Evolutionary conservation across 2,888 invertebrate species (phyloP).

Genomic region (Hemicrepidius hirtus): DNA sequence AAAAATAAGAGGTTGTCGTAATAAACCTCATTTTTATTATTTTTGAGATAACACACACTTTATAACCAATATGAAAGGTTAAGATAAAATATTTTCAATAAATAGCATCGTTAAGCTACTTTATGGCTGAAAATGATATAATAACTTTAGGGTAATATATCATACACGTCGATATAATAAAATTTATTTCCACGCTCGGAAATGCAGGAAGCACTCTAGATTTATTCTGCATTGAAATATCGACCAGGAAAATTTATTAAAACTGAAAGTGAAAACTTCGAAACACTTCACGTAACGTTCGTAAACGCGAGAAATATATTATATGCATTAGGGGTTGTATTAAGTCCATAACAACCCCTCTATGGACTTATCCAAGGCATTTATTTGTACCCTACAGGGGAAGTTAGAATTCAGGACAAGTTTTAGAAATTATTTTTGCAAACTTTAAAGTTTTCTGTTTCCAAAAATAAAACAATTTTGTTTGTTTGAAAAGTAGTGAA

Average conservation of each 20-base stretch:
- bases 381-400: not conserved
- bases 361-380: constrained; percentile 2
- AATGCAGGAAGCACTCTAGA: not conserved
- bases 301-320: constrained; percentile 5
- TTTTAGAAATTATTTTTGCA: not conserved
- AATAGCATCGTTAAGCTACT: constrained; percentile 18
- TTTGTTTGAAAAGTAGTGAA: constrained; percentile 9
- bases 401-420: not conserved
- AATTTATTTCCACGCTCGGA: constrained; percentile 19
- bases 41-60: not conserved
- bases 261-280: not conserved
- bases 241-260: too few species aligned
- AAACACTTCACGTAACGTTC: not conserved
- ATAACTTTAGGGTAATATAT: constrained; percentile 15
- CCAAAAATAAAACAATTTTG: constrained; percentile 16
- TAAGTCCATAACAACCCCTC: not conserved
- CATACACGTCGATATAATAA: constrained; percentile 15
- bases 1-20: too few species aligned
- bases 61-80: constrained; percentile 7
- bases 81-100: constrained; percentile 33
- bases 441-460: constrained; percentile 2
- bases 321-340: not conserved
- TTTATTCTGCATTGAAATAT: not conserved
- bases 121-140: constrained; percentile 23
- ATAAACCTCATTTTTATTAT: not conserved